These are phyloP conservation scores for Chiroxiphia lanceolata DNA, from an alignment of 2,797 vertebrate species.

Conservation along the genomic window DNA sequence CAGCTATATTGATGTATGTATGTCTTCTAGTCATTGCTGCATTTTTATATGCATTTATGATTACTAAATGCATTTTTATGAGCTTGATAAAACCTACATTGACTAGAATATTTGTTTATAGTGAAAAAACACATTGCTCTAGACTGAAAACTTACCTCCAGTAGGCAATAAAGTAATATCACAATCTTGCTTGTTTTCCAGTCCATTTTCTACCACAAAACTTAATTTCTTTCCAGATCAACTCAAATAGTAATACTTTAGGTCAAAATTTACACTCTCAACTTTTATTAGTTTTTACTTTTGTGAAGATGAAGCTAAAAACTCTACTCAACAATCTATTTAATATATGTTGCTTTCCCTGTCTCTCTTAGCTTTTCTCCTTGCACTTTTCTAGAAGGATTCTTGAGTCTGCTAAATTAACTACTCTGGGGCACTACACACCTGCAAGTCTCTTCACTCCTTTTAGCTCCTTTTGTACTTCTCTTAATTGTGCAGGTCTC, in stretches of 20 bases:
- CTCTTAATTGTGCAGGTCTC: background rate
- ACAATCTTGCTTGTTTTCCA: background rate
- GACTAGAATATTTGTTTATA: background rate
- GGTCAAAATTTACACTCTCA: background rate
- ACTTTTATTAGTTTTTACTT: background rate
- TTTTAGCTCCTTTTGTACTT: background rate
- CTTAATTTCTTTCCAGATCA: background rate
- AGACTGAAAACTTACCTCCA: background rate
- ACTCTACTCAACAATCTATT: background rate
- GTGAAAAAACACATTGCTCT: background rate
- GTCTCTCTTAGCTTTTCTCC: background rate
- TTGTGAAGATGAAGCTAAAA: background rate
- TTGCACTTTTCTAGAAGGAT: background rate
- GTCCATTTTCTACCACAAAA: background rate
- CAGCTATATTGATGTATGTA: background rate
- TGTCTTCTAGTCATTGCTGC: background rate
- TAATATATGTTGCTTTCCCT: background rate
- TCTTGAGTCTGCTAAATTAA: background rate
- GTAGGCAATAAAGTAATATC: background rate
- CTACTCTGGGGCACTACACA: background rate
- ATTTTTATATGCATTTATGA: conserved; percentile 33
- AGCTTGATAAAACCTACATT: background rate
- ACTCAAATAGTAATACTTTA: background rate
- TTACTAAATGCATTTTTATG: conserved; percentile 18
- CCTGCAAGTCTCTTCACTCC: background rate